Percentiles rank a stretch among this genome's conserved stretches.
phyloP scores from a whole-genome alignment of 2,797 vertebrate species.

The Sebastes aleutianus region DNA sequence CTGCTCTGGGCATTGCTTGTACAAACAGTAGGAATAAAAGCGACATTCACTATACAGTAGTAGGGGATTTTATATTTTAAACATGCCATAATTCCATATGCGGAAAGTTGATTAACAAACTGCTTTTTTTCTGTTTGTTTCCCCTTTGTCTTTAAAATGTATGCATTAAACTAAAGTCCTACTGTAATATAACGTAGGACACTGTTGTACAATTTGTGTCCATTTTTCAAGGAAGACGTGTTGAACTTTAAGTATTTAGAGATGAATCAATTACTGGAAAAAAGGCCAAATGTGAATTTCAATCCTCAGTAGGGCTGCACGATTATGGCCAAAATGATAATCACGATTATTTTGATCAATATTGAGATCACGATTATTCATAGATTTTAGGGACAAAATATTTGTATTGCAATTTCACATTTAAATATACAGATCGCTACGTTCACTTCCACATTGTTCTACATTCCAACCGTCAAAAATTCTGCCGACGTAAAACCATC shows the following conservation, averaged over 20 bases:
- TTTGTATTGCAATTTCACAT: too few species aligned
- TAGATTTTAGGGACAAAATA: too few species aligned
- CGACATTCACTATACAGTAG: neutral
- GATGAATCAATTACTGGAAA: neutral
- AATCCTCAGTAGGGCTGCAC: neutral
- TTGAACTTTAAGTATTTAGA: neutral
- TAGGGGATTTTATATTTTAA: neutral
- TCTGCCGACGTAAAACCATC: too few species aligned
- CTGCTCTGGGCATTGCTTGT: neutral
- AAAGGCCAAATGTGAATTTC: neutral
- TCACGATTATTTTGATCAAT: too few species aligned
- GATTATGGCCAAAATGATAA: too few species aligned
- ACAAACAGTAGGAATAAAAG: constrained; percentile 25
- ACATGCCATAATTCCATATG: neutral
- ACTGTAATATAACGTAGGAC: neutral
- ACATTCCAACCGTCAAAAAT: too few species aligned
- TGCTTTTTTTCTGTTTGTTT: neutral
- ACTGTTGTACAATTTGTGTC: neutral
- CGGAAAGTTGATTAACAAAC: neutral
- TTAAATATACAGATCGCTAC: too few species aligned
- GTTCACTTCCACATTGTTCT: too few species aligned
- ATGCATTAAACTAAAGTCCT: neutral
- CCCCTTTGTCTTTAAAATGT: neutral
- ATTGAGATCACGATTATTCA: too few species aligned
- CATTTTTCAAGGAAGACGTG: too few species aligned